Evolutionary conservation across 2,113 vertebrate genomes (phyloP).

Genomic region (Oophaga pumilio): DNA sequence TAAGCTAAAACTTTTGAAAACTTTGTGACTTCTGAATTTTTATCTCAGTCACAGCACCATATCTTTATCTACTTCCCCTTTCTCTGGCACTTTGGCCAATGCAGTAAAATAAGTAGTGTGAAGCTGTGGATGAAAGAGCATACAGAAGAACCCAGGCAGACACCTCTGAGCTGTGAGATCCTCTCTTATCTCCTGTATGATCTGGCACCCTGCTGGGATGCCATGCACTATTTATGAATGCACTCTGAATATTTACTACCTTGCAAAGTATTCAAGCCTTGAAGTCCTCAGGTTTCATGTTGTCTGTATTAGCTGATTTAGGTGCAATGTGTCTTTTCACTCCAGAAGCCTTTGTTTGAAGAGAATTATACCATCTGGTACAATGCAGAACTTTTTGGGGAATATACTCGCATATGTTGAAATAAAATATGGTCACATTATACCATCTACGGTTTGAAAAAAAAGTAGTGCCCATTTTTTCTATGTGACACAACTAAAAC

Average conservation of each 20-base stretch:
- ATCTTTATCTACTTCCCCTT: background rate
- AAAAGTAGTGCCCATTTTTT: background rate
- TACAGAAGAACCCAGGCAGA: slow-evolving; percentile 62
- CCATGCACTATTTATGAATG: slow-evolving; percentile 73
- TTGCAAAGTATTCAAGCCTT: slow-evolving; percentile 49
- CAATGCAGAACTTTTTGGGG: background rate
- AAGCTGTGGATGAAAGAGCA: slow-evolving; percentile 64
- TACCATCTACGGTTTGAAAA: background rate
- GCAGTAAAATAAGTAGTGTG: slow-evolving; percentile 53
- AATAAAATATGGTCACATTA: background rate
- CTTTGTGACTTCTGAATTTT: background rate
- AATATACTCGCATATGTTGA: background rate
- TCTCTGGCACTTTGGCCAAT: slow-evolving; percentile 45
- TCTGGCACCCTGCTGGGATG: slow-evolving; percentile 66
- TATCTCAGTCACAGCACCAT: background rate
- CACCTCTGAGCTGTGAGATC: slow-evolving; percentile 64
- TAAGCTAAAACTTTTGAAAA: slow-evolving; percentile 1
- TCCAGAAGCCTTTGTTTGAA: slow-evolving; percentile 12
- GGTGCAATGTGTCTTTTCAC: slow-evolving; percentile 3
- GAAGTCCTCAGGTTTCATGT: slow-evolving; percentile 56
- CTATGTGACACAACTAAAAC: no score
- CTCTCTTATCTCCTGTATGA: slow-evolving; percentile 68
- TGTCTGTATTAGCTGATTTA: slow-evolving; percentile 46
- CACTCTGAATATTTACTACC: slow-evolving; percentile 70
- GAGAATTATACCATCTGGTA: slow-evolving; percentile 21